phyloP scores from a whole-genome alignment of 1,140 invertebrate species.

The Dendrolimus punctatus region DNA sequence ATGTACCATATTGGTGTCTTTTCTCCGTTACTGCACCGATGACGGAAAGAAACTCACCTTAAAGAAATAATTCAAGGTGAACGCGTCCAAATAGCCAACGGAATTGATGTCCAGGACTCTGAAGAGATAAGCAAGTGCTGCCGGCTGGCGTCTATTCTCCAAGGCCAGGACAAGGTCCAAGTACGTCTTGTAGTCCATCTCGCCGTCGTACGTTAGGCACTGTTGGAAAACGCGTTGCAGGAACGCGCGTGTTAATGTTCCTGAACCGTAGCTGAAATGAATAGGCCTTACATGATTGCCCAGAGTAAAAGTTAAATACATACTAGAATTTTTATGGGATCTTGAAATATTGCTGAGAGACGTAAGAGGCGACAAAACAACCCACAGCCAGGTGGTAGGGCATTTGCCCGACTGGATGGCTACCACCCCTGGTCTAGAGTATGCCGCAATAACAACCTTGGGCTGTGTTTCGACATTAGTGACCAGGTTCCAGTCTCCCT shows the following conservation, averaged over 20 bases:
- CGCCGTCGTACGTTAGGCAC: slow-evolving; percentile 94
- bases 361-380: no score
- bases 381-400: no score
- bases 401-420: no score
- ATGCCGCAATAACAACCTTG: no score
- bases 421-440: no score
- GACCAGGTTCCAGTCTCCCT: no score
- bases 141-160: slow-evolving; percentile 93
- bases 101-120: slow-evolving; percentile 93
- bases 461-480: no score
- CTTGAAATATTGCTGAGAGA: no score
- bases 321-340: no score
- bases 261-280: slow-evolving; percentile 84
- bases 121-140: slow-evolving; percentile 94
- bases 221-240: slow-evolving; percentile 96
- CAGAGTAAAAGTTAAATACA: no score
- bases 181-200: slow-evolving; percentile 99
- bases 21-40: no score
- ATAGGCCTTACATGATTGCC: slow-evolving; percentile 6
- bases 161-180: slow-evolving; percentile 95
- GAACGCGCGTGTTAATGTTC: slow-evolving; percentile 93
- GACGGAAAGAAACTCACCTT: slow-evolving; percentile 70
- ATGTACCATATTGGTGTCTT: no score
- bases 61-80: slow-evolving; percentile 95
- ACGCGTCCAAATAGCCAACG: slow-evolving; percentile 90